Conservation (phyloP, 2,797 vertebrate genomes). For the Rhodeus uyekii region DNA sequence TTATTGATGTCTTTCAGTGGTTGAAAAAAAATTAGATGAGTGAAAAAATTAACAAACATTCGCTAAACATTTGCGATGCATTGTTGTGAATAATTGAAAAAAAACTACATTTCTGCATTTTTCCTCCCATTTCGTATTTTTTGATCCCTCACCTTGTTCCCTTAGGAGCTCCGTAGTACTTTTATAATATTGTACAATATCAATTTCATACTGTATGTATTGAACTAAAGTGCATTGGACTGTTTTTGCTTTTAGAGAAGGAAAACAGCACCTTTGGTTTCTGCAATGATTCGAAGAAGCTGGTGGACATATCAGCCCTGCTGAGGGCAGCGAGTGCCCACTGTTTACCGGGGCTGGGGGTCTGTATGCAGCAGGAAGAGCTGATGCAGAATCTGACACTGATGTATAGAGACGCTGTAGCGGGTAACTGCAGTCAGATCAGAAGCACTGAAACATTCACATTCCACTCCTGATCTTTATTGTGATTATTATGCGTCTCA, state of each 20-base stretch:
- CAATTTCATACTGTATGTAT: background rate
- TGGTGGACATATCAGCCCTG: conserved; percentile 79
- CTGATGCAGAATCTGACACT: conserved; percentile 73
- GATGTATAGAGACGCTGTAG: background rate
- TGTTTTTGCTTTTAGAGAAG: conserved; percentile 61
- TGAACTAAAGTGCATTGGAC: background rate
- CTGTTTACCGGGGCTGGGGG: conserved; percentile 80
- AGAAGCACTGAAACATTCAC: background rate
- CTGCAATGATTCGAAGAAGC: conserved; percentile 77
- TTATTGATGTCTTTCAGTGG: too few species aligned
- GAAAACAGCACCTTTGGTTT: conserved; percentile 77
- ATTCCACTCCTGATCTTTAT: background rate
- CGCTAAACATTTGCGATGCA: too few species aligned
- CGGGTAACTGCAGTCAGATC: conserved; percentile 53
- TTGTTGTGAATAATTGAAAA: background rate
- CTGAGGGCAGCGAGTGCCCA: conserved; percentile 77
- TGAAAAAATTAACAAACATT: too few species aligned
- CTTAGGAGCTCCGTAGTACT: background rate
- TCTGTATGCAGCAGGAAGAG: conserved; percentile 81
- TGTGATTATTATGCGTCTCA: background rate
- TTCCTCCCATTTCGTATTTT: background rate
- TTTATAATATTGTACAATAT: background rate
- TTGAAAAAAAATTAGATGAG: too few species aligned
- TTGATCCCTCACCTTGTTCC: background rate
- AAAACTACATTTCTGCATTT: background rate